phyloP scores from a whole-genome alignment of 2,888 invertebrate species.

The Pseudococcus viburni region DNA sequence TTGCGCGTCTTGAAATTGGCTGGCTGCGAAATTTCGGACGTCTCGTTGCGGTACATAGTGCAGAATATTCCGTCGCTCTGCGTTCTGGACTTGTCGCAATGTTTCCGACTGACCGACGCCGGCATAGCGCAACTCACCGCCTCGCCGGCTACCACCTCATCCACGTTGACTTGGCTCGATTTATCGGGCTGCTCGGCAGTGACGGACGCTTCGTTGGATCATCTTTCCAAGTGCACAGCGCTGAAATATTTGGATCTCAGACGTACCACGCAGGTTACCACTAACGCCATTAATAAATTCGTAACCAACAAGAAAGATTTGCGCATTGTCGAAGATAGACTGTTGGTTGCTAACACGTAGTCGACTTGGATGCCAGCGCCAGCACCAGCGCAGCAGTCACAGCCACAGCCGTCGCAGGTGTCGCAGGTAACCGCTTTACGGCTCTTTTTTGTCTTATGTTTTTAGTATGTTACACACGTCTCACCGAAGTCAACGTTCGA shows the following conservation, averaged over 20 bases:
- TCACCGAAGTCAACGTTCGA: no score
- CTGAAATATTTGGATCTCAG: slow-evolving; percentile 82
- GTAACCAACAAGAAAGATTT: slow-evolving; percentile 71
- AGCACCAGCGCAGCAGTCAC: no score
- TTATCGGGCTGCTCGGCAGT: slow-evolving; percentile 86
- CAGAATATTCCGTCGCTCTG: slow-evolving; percentile 83
- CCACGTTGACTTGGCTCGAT: slow-evolving; percentile 81
- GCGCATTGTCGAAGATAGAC: slow-evolving; percentile 67
- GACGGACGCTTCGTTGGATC: slow-evolving; percentile 86
- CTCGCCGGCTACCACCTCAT: slow-evolving; percentile 77
- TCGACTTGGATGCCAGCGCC: not conserved
- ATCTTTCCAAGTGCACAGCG: slow-evolving; percentile 79
- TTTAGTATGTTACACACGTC: no score
- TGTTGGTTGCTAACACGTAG: slow-evolving; percentile 65
- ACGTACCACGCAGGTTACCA: slow-evolving; percentile 85
- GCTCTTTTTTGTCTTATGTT: no score
- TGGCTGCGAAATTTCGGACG: slow-evolving; percentile 92
- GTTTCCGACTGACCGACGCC: slow-evolving; percentile 90
- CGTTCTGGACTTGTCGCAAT: slow-evolving; percentile 86
- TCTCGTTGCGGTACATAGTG: slow-evolving; percentile 83
- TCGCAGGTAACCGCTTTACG: no score
- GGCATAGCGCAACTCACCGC: slow-evolving; percentile 90
- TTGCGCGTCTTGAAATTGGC: slow-evolving; percentile 83
- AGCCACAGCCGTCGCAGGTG: no score
- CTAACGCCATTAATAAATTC: slow-evolving; percentile 86